Conservation (phyloP, 2,113 vertebrate genomes). For the Megaceryle torquata region DNA sequence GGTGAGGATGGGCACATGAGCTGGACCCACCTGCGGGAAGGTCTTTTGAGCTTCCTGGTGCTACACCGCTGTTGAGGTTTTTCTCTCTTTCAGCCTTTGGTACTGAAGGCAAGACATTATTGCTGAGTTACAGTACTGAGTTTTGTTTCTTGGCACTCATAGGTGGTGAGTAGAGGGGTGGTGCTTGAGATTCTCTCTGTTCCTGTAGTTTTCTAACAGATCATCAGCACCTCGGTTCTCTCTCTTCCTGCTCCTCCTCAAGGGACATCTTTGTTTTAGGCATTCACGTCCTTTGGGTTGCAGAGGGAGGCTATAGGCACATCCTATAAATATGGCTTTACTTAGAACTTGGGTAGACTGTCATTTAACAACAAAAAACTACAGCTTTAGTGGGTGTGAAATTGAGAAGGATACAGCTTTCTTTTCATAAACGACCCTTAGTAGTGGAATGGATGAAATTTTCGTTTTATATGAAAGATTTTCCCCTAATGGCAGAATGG, state of each 20-base stretch:
- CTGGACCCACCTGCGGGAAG: not conserved
- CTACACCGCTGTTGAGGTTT: not conserved
- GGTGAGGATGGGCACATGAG: rapidly evolving
- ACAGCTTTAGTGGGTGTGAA: not conserved
- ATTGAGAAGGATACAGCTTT: not conserved
- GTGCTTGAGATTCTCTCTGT: not conserved
- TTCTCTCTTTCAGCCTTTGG: not conserved
- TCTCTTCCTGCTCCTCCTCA: not conserved
- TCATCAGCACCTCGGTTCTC: not conserved
- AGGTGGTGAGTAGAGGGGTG: not conserved
- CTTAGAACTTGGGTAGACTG: not conserved
- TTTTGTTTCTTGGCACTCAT: not conserved
- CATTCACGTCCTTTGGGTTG: not conserved
- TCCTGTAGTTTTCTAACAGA: not conserved
- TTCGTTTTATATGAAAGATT: not conserved
- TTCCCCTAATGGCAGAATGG: not conserved
- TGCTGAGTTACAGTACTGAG: not conserved
- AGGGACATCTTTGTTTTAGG: not conserved
- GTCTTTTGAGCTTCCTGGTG: not conserved
- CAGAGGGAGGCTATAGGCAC: not conserved
- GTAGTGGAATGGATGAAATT: not conserved
- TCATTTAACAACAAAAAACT: not conserved
- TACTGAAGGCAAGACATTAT: not conserved
- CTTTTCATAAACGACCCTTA: not conserved
- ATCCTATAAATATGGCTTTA: not conserved